phyloP scores from a whole-genome alignment of 2,797 vertebrate species.

The Petrocephalus schoutedeni region DNA sequence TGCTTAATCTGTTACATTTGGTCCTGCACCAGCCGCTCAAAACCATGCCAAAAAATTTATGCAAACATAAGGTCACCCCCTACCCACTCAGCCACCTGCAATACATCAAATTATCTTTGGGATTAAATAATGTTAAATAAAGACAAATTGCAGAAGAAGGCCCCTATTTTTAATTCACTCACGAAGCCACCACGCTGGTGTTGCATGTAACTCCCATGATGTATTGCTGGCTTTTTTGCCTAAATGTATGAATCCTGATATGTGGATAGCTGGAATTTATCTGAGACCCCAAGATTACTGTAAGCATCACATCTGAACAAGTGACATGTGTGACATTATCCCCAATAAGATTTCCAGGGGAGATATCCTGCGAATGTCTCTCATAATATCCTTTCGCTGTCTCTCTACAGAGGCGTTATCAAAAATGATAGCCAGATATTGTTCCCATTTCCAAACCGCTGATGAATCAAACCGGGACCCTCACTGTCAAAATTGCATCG shows the following conservation, averaged over 20 bases:
- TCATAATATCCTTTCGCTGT: background rate
- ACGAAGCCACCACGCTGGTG: background rate
- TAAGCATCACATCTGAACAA: background rate
- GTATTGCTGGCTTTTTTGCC: background rate
- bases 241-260: background rate
- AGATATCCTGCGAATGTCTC: background rate
- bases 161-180: background rate
- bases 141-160: background rate
- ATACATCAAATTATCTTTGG: background rate
- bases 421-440: slow-evolving; percentile 16
- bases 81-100: background rate
- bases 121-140: background rate
- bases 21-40: background rate
- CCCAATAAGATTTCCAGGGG: background rate
- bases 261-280: background rate
- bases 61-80: background rate
- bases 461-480: slow-evolving; percentile 42
- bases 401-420: background rate
- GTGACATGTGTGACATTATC: background rate
- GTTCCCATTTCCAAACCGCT: slow-evolving; percentile 43
- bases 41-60: background rate
- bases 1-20: slow-evolving; percentile 2
- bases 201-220: background rate
- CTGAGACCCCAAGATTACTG: background rate
- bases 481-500: slow-evolving; percentile 50